Evolutionary conservation across 2,113 vertebrate genomes (phyloP), one percentile per base, ranked within the genome.

Genomic region (Gadus macrocephalus): DNA sequence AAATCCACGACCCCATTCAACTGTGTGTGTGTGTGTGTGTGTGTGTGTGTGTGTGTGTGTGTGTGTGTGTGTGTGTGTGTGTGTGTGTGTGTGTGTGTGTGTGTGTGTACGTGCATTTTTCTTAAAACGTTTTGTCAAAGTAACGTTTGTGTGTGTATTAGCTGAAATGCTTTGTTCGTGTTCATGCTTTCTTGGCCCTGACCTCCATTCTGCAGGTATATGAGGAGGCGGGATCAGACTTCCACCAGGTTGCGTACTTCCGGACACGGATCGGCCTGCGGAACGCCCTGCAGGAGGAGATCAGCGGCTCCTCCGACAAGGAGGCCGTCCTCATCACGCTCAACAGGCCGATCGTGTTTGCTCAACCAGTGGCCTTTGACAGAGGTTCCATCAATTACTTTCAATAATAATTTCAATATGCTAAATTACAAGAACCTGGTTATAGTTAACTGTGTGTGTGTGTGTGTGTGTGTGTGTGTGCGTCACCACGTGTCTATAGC

Each of bases 161-260:
- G 38, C 38, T 42, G 38, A 2, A 42, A 42, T 42, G 38, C 38
- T 42, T 42, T 25, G 25, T 25, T 25, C 5, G 11, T 42, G 38
- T 42, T 6, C 42, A 49, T 49, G 42, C 8, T 49, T 49, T 11
- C 42, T 14, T 12, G 12, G 2, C 8, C 0, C 42, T 49, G 42
- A 49, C 11, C 12, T 19, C n/a, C 5, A 11, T 16, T 19, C 53
- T 9, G 63, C 71, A 98, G 97, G 97, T 99, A 64, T 99, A 99
- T 78, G 96, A 99, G 85, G 97, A 99, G 90, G 97, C 97, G 62
- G 95, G 96, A 62, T 98, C 97, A 58, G 97, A 99, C 88, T 99
- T 99, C 81, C 96, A 98, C 89, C 97, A 99, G 78, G 97, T 99
- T 83, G 97, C 97, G 1, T 99, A 98, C 87, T 99, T 99, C 89